These are phyloP conservation scores for Acanthopleura granulata DNA, from an alignment of 2,888 invertebrate genomes.

Conservation along the genomic window DNA sequence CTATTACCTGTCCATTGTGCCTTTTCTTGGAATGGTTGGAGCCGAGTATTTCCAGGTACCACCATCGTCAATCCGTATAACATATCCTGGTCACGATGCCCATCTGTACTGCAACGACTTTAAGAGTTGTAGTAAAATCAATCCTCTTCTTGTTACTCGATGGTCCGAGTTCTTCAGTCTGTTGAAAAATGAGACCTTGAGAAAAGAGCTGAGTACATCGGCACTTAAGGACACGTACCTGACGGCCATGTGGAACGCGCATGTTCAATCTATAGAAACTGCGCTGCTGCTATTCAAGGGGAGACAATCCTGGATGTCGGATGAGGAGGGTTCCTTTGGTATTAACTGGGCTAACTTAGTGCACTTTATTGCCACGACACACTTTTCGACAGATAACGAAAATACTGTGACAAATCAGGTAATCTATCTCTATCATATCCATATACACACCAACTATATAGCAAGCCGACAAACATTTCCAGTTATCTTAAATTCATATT, in stretches of 20 bases:
- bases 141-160: neutral
- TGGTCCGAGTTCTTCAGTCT: neutral
- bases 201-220: neutral
- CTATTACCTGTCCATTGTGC: slow-evolving; percentile 28
- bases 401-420: slow-evolving; percentile 24
- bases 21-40: slow-evolving; percentile 26
- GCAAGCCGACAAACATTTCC: too few relatives aligned
- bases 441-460: too few relatives aligned
- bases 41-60: slow-evolving; percentile 20
- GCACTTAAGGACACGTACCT: neutral
- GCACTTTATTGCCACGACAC: slow-evolving; percentile 24
- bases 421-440: neutral
- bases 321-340: slow-evolving; percentile 25
- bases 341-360: slow-evolving; percentile 26
- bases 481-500: too few relatives aligned
- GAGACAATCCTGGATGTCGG: neutral
- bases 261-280: neutral
- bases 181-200: neutral
- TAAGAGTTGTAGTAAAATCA: neutral
- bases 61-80: neutral
- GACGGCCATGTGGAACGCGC: neutral
- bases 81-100: neutral
- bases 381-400: slow-evolving; percentile 23
- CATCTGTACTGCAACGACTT: neutral
- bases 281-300: neutral